phyloP scores from a whole-genome alignment of 1,140 invertebrate species.

The Musca vetustissima region DNA sequence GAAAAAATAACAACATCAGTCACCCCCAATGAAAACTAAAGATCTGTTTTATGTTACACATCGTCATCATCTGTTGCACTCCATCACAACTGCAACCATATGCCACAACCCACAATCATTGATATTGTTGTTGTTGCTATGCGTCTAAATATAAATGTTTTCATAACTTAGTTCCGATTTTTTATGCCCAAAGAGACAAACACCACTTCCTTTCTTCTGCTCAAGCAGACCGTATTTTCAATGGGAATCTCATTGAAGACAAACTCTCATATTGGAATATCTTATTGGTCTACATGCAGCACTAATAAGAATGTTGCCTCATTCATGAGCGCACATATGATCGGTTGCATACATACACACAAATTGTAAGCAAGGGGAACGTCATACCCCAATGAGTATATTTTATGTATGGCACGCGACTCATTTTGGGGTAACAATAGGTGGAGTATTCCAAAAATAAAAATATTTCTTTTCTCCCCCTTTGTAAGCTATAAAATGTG shows the following conservation, averaged over 20 bases:
- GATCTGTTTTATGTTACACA: neutral
- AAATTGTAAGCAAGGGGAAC: too few species aligned
- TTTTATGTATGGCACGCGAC: slow-evolving; percentile 11
- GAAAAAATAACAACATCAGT: too few species aligned
- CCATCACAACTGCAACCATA: neutral
- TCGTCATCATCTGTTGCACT: neutral
- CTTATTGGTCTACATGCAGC: too few species aligned
- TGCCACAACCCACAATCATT: too few species aligned
- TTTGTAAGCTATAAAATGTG: neutral
- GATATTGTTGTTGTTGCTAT: too few species aligned
- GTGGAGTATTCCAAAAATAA: neutral
- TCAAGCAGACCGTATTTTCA: neutral
- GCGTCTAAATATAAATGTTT: neutral
- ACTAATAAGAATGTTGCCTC: too few species aligned
- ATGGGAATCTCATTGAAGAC: neutral
- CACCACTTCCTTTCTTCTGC: neutral
- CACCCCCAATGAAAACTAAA: too few species aligned
- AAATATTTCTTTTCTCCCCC: too few species aligned
- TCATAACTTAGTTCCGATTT: slow-evolving; percentile 13
- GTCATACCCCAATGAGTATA: too few species aligned
- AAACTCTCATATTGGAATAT: too few species aligned
- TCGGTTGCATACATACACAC: too few species aligned
- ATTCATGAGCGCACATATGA: too few species aligned
- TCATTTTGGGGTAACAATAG: slow-evolving; percentile 20
- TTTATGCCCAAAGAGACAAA: neutral